These are phyloP conservation scores for Eciton burchellii DNA, from an alignment of 1,140 invertebrate genomes.

Conservation along the genomic window DNA sequence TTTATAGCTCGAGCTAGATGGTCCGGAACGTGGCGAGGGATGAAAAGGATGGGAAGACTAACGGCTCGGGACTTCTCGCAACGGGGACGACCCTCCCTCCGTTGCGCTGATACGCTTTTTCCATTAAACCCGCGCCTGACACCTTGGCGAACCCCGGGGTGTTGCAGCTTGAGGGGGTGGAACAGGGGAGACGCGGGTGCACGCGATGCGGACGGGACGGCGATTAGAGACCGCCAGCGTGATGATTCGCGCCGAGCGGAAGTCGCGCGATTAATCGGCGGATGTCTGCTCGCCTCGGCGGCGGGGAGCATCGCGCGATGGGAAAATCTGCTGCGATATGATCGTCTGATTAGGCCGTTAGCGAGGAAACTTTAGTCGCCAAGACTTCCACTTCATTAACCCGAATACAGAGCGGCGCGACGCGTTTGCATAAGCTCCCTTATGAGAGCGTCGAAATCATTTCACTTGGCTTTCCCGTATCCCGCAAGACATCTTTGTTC, in stretches of 20 bases:
- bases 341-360: slow-evolving; percentile 61
- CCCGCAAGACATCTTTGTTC: background rate
- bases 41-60: slow-evolving; percentile 73
- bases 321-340: slow-evolving; percentile 36
- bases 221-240: background rate
- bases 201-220: slow-evolving; percentile 1
- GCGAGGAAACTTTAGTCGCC: slow-evolving; percentile 55
- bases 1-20: slow-evolving; percentile 81
- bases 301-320: background rate
- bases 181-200: no score
- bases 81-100: slow-evolving; percentile 43
- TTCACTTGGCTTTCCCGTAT: slow-evolving; percentile 35
- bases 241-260: background rate
- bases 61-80: background rate
- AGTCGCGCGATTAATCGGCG: slow-evolving; percentile 19
- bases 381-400: slow-evolving; percentile 58
- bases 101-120: slow-evolving; percentile 76
- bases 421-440: slow-evolving; percentile 54
- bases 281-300: background rate
- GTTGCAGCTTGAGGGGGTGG: no score
- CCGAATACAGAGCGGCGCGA: slow-evolving; percentile 10
- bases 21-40: slow-evolving; percentile 76
- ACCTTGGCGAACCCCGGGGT: slow-evolving; percentile 40
- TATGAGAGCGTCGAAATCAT: slow-evolving; percentile 34
- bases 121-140: slow-evolving; percentile 74